phyloP scores from a whole-genome alignment of 1,140 invertebrate species.

The Drosophila micromelanica region DNA sequence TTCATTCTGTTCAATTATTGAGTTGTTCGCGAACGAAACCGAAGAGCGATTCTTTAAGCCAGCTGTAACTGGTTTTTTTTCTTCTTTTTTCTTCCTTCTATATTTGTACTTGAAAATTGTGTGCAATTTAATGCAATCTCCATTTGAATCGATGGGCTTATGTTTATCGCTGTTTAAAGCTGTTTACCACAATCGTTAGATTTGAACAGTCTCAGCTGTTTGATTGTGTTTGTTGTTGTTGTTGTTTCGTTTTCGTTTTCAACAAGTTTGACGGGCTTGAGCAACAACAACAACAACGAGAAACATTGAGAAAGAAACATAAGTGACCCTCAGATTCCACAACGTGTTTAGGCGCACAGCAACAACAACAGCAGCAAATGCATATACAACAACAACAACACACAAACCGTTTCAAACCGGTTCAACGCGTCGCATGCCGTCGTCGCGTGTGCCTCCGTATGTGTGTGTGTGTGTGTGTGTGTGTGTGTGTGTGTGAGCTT shows the following conservation, averaged over 20 bases:
- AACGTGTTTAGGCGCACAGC: constrained; percentile 30
- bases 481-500: constrained; percentile 19
- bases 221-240: constrained; percentile 2
- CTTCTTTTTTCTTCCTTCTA: too few species aligned
- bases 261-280: constrained; percentile 20
- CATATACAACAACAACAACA: constrained; percentile 28
- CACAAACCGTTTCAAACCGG: constrained; percentile 54
- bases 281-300: constrained; percentile 6
- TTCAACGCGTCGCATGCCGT: constrained; percentile 30
- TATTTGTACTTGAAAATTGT: too few species aligned
- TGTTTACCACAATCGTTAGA: too few species aligned
- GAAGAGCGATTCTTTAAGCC: too few species aligned
- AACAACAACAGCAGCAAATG: constrained; percentile 8
- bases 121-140: too few species aligned
- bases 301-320: constrained; percentile 10
- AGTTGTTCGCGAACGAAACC: too few species aligned
- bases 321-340: constrained; percentile 44
- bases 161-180: too few species aligned
- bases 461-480: constrained; percentile 2
- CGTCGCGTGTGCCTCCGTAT: neutral
- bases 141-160: too few species aligned
- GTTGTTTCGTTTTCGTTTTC: constrained; percentile 5
- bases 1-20: too few species aligned
- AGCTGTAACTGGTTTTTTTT: too few species aligned
- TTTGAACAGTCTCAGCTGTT: constrained; percentile 10